Evolutionary conservation across 1,140 invertebrate genomes (phyloP).

Genomic region (Eurosta solidaginis): DNA sequence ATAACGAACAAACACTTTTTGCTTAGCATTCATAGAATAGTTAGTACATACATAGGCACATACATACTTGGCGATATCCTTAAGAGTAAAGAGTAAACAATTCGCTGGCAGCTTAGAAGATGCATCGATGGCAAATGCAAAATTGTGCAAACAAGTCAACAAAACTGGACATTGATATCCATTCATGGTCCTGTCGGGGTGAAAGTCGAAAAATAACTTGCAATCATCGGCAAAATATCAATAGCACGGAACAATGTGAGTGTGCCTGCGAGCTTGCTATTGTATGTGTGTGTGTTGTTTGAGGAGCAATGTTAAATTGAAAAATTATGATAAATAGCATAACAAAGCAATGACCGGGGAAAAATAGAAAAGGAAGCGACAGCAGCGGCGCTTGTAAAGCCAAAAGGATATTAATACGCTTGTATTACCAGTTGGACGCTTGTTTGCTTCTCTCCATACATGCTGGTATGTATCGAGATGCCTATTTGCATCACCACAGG

Average conservation of each 20-base stretch:
- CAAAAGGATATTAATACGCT: conserved; percentile 32
- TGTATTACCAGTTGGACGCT: background rate
- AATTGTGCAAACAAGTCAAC: conserved; percentile 24
- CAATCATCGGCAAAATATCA: background rate
- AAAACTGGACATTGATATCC: background rate
- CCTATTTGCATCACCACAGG: background rate
- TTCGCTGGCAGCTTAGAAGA: conserved; percentile 1
- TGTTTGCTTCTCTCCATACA: background rate
- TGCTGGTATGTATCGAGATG: background rate
- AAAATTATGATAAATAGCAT: conserved; percentile 60
- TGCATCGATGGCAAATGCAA: conserved; percentile 28
- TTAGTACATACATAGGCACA: no score
- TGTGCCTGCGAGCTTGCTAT: background rate
- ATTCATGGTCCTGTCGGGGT: background rate
- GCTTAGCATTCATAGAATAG: no score
- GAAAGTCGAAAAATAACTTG: background rate
- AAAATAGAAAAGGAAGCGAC: background rate
- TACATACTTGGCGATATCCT: background rate
- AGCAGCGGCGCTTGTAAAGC: conserved; percentile 2
- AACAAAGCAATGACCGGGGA: conserved; percentile 32
- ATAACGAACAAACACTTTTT: background rate
- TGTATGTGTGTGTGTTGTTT: conserved; percentile 10
- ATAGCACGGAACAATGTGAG: background rate
- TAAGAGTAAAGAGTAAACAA: conserved; percentile 2
- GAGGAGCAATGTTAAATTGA: conserved; percentile 48